Evolutionary conservation across 2,113 vertebrate genomes (phyloP).

Genomic region (Malurus melanocephalus): DNA sequence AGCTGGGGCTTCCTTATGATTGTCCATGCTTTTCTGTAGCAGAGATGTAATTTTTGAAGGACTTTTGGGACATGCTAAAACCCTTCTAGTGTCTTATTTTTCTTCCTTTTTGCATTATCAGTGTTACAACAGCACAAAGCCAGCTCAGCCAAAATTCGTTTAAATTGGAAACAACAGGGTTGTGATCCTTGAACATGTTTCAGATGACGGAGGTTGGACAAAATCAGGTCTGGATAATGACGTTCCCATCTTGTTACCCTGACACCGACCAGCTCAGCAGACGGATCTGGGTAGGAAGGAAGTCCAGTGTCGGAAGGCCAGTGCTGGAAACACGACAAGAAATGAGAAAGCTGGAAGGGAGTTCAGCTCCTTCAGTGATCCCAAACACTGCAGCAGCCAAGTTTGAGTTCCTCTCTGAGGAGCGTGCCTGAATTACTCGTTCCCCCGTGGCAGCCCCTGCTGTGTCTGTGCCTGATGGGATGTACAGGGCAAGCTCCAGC

Average conservation of each 20-base stretch:
- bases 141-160: neutral
- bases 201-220: neutral
- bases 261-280: neutral
- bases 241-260: neutral
- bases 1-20: neutral
- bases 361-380: conserved; percentile 4
- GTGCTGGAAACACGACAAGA: conserved; percentile 11
- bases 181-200: neutral
- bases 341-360: conserved; percentile 7
- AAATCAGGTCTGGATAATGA: conserved; percentile 8
- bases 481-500: neutral
- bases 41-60: neutral
- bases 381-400: conserved; percentile 9
- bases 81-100: neutral
- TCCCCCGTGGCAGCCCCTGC: neutral
- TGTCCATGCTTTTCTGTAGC: neutral
- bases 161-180: neutral
- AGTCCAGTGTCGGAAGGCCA: neutral
- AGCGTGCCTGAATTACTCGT: neutral
- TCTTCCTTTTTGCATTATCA: neutral
- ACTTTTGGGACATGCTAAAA: neutral
- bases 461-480: neutral
- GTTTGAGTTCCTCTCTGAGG: neutral
- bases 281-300: neutral
- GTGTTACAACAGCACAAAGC: neutral